These are phyloP conservation scores for Schrankia costaestrigalis DNA, from an alignment of 2,888 invertebrate genomes.

Conservation along the genomic window DNA sequence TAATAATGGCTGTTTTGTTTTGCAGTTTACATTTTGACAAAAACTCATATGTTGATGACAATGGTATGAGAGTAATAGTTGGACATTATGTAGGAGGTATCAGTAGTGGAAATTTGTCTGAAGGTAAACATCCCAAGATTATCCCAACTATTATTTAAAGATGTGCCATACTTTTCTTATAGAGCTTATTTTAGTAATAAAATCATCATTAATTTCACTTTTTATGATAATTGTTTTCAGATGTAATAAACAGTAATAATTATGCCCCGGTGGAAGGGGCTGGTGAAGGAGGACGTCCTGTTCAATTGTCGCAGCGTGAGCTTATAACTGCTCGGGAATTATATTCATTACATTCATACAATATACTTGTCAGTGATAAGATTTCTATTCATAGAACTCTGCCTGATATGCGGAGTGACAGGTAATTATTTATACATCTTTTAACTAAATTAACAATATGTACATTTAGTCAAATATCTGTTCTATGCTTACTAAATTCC, in stretches of 20 bases:
- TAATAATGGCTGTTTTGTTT: slow-evolving; percentile 2
- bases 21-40: slow-evolving; percentile 81
- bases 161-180: neutral
- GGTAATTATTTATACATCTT: slow-evolving; percentile 70
- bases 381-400: slow-evolving; percentile 92
- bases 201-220: no score
- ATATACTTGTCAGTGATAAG: slow-evolving; percentile 92
- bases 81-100: slow-evolving; percentile 93
- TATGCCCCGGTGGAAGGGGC: slow-evolving; percentile 87
- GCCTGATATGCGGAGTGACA: slow-evolving; percentile 90
- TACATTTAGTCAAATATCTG: neutral
- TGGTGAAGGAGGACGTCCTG: slow-evolving; percentile 90
- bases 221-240: no score
- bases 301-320: slow-evolving; percentile 87
- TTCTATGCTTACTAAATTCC: no score
- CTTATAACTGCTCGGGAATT: slow-evolving; percentile 88
- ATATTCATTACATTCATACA: slow-evolving; percentile 92
- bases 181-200: neutral
- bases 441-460: neutral
- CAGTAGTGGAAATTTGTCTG: slow-evolving; percentile 88
- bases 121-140: slow-evolving; percentile 76
- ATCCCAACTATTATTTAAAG: neutral
- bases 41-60: slow-evolving; percentile 85
- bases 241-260: slow-evolving; percentile 87
- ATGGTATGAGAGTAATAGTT: slow-evolving; percentile 91